Conservation (phyloP, 1,140 invertebrate genomes). For the Listronotus bonariensis region DNA sequence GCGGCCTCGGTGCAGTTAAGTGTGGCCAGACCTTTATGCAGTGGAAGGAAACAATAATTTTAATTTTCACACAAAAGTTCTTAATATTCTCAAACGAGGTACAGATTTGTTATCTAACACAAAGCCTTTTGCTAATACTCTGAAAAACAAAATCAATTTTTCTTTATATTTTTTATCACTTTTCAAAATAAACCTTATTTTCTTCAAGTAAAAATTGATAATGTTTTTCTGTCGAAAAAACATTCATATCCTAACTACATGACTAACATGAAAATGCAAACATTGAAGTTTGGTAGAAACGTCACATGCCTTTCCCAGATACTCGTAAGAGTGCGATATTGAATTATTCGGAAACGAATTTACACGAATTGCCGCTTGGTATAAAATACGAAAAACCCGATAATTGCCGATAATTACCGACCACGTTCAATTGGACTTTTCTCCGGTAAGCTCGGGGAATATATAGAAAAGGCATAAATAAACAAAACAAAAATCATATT, state of each 20-base stretch:
- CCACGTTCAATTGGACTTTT: no score
- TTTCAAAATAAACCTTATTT: neutral
- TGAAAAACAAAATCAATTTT: constrained; percentile 26
- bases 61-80: constrained; percentile 18
- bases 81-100: constrained; percentile 44
- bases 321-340: no score
- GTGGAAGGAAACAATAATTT: constrained; percentile 18
- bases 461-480: no score
- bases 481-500: constrained; percentile 11
- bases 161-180: neutral
- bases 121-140: constrained; percentile 28
- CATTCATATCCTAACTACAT: constrained; percentile 37
- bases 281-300: constrained; percentile 28
- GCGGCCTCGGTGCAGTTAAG: no score
- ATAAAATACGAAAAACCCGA: no score
- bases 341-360: no score
- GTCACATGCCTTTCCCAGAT: neutral
- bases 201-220: constrained; percentile 22
- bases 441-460: no score
- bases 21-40: no score
- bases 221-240: constrained; percentile 29
- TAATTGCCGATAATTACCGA: no score
- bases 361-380: no score
- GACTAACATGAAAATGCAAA: constrained; percentile 36
- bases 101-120: constrained; percentile 41